Percentiles rank a stretch among this genome's conserved stretches.
Conservation (phyloP, 2,113 vertebrate genomes). For the Plestiodon gilberti region DNA sequence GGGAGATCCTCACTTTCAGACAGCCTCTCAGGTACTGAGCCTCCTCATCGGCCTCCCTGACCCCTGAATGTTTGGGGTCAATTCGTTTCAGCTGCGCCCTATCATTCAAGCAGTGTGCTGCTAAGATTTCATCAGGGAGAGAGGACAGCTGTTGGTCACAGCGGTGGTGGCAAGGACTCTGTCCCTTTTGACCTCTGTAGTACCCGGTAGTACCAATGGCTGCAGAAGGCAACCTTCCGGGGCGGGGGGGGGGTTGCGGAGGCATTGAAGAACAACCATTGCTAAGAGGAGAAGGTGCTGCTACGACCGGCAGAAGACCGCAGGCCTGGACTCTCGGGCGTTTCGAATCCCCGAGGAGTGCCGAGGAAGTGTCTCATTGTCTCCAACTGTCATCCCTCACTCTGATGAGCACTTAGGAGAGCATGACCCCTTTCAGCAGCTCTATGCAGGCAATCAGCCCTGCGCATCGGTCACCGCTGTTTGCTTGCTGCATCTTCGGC, state of each 20-base stretch:
- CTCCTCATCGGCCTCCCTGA: too few relatives aligned
- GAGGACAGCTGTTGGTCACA: too few relatives aligned
- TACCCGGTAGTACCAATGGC: constrained; percentile 60
- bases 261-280: constrained; percentile 5
- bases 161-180: accelerated
- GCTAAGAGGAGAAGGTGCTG: constrained; percentile 5
- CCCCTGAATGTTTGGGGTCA: too few relatives aligned
- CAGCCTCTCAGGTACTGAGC: too few relatives aligned
- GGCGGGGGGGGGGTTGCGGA: constrained; percentile 11
- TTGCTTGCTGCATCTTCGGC: constrained; percentile 26
- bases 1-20: not conserved
- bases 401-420: constrained; percentile 81
- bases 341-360: constrained; percentile 72
- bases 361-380: constrained; percentile 75
- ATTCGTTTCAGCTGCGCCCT: not conserved
- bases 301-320: constrained; percentile 24
- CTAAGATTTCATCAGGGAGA: not conserved
- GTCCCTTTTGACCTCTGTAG: not conserved
- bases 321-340: constrained; percentile 61
- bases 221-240: constrained; percentile 15
- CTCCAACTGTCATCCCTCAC: constrained; percentile 79
- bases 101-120: too few relatives aligned
- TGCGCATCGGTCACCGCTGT: constrained; percentile 69
- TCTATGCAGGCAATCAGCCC: constrained; percentile 73
- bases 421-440: constrained; percentile 82